Evolutionary conservation across 1,140 invertebrate genomes (phyloP), one percentile per base, ranked within the genome.

Genomic region (Dinoponera quadriceps): DNA sequence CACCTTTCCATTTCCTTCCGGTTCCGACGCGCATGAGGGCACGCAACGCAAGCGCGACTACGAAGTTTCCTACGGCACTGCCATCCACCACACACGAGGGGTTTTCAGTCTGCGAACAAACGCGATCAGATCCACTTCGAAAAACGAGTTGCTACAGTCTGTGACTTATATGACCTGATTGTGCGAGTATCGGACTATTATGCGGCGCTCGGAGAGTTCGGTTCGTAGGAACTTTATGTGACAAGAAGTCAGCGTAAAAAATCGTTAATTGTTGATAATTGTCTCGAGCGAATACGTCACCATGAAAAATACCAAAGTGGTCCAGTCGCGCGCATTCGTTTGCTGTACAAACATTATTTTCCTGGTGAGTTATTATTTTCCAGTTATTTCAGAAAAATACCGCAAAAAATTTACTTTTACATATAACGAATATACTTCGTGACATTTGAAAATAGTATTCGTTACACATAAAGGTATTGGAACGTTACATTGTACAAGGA

Each of bases 1-100:
- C 82, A 89, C 89, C 88, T 90, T 88, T 89, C 90, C 87, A 93
- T 88, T 94, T 94, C 94, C 94, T 94, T 94, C 94, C 94, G 93
- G 93, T 93, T 93, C 90, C 89, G 88, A 92, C 86, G 88, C 92
- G 91, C 92, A 91, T 91, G 91, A 92, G 77, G 91, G 86, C 89
- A 81, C 75, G 78, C 84, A 86, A 82, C 83, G 72, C 82, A 88
- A 89, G 85, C 84, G 86, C 84, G 87, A 73, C 49, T 75, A 75
- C 73, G 59, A 75, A 73, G 60, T 44, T 85, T 87, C 59, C 25
- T 88, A 88, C 48, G 16, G 48, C 60, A 71, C 60, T 65, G 73
- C 44, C 62, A 80, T 81, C 68, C 66, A 85, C 57, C 85, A 81
- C 84, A 60, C 72, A 77, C 77, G 81, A 66, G 75, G 51, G 75